These are phyloP conservation scores for Dioctria rufipes DNA, from an alignment of 2,888 invertebrate species.

Conservation along the genomic window DNA sequence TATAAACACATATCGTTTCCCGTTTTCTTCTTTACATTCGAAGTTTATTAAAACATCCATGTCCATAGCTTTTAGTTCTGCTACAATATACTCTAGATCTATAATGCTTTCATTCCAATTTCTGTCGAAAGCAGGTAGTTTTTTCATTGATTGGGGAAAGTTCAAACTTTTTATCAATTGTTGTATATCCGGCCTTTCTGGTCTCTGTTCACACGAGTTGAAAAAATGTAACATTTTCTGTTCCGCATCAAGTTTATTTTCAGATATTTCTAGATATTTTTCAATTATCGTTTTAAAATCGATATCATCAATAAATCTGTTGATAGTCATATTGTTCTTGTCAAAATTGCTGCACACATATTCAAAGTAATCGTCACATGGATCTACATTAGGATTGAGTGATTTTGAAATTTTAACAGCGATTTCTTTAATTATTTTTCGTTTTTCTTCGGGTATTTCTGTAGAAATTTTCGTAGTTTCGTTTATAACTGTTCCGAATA, in stretches of 20 bases:
- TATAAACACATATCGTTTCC: background rate
- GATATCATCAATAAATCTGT: background rate
- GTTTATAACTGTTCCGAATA: background rate
- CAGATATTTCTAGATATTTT: background rate
- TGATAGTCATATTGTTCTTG: background rate
- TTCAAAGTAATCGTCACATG: slow-evolving; percentile 25
- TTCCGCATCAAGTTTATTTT: slow-evolving; percentile 2
- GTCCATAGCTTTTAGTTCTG: background rate
- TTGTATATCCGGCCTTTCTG: background rate
- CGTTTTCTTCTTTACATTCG: background rate
- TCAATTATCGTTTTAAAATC: slow-evolving; percentile 23
- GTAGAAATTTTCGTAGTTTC: background rate
- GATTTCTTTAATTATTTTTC: background rate
- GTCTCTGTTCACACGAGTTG: background rate
- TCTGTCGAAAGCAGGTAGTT: slow-evolving; percentile 1
- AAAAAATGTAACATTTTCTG: slow-evolving; percentile 10
- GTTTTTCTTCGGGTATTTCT: background rate
- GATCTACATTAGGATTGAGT: slow-evolving; percentile 6
- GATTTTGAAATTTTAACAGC: slow-evolving; percentile 18
- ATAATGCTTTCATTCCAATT: slow-evolving; percentile 30
- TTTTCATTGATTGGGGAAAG: slow-evolving; percentile 14
- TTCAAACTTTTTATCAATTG: background rate
- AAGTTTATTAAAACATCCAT: slow-evolving; percentile 12
- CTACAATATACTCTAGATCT: background rate
- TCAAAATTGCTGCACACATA: slow-evolving; percentile 28